phyloP scores from a whole-genome alignment of 2,797 vertebrate genomes.

The Chelon auratus region DNA sequence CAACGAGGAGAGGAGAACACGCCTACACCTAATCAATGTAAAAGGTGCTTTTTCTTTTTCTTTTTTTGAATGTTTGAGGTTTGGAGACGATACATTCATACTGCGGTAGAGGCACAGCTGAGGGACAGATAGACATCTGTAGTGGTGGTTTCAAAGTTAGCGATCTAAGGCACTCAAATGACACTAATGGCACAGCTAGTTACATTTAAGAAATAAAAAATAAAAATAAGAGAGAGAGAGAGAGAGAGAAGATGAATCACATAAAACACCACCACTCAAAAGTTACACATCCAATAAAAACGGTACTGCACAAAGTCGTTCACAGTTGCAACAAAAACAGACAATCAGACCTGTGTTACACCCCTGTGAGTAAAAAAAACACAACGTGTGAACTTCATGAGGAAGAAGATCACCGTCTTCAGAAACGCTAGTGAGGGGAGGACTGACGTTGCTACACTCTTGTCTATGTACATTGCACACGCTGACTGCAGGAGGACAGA shows the following conservation, averaged over 20 bases:
- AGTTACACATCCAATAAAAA: slow-evolving; percentile 64
- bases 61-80: slow-evolving; percentile 78
- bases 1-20: slow-evolving; percentile 54
- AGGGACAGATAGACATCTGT: slow-evolving; percentile 78
- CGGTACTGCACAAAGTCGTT: slow-evolving; percentile 77
- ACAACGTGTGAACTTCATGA: slow-evolving; percentile 19
- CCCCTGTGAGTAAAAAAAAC: slow-evolving; percentile 53
- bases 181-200: slow-evolving; percentile 85
- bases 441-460: slow-evolving; percentile 54
- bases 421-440: slow-evolving; percentile 50
- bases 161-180: slow-evolving; percentile 88
- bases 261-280: slow-evolving; percentile 63
- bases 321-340: slow-evolving; percentile 77
- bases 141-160: slow-evolving; percentile 78
- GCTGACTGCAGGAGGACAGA: slow-evolving; percentile 43
- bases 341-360: slow-evolving; percentile 61
- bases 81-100: slow-evolving; percentile 85
- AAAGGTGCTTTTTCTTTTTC: slow-evolving; percentile 68
- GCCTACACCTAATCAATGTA: slow-evolving; percentile 53
- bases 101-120: slow-evolving; percentile 85
- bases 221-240: slow-evolving; percentile 4
- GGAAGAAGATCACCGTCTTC: slow-evolving; percentile 30
- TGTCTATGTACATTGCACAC: slow-evolving; percentile 73
- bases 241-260: slow-evolving; percentile 25
- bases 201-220: slow-evolving; percentile 5